Conservation (phyloP, 2,797 vertebrate species). For the Falco rusticolus region DNA sequence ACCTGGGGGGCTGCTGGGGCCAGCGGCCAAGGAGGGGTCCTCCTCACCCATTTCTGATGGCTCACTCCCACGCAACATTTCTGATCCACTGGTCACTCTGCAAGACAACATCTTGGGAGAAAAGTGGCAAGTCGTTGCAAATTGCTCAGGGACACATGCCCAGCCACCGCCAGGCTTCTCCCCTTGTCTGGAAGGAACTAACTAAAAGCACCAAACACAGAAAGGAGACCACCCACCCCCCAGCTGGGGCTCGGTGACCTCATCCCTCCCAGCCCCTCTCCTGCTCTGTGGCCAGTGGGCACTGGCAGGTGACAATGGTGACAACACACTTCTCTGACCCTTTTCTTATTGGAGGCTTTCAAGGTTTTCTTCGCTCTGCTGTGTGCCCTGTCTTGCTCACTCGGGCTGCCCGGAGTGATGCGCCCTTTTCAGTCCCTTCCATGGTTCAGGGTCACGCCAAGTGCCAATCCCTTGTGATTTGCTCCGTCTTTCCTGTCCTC, state of each 20-base stretch:
- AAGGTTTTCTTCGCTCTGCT: neutral
- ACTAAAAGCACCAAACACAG: neutral
- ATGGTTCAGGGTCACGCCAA: accelerated
- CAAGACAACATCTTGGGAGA: neutral
- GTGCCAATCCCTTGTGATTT: neutral
- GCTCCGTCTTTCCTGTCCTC: neutral
- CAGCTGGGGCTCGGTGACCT: accelerated
- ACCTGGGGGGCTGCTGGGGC: neutral
- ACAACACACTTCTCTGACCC: neutral
- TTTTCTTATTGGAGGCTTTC: neutral
- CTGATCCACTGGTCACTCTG: accelerated
- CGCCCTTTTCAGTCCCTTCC: neutral
- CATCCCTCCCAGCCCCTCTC: neutral
- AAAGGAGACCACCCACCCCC: neutral
- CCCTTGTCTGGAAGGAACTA: neutral
- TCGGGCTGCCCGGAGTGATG: neutral
- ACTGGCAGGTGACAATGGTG: neutral
- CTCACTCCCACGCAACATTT: neutral
- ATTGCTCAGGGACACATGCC: accelerated
- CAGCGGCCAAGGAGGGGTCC: neutral
- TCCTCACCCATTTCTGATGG: neutral
- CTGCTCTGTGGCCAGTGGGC: neutral
- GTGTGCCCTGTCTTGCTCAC: neutral
- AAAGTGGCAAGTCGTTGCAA: neutral
- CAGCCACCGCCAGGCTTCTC: neutral